Base-by-base conservation (phyloP, 2,113 vertebrate species). In the Prunella himalayana region DNA sequence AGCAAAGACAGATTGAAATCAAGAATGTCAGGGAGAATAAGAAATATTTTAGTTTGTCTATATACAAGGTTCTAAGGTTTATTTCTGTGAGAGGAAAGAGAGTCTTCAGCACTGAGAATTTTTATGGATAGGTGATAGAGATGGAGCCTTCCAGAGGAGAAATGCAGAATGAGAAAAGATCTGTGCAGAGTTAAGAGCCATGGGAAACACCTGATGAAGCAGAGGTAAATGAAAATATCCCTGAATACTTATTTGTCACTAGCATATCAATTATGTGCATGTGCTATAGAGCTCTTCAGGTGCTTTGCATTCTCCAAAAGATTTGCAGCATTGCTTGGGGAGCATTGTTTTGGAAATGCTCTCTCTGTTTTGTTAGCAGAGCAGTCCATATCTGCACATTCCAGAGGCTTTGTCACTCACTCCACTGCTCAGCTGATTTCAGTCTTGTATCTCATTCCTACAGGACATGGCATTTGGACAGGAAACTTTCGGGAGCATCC, bases 391-490 rank as follows among this genome's bases (percentile, higher is more conserved):
- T 15, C 65, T 79, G n/a, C 53, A 49, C 25, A 15, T 65, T 61
- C 44, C 57, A 87, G 47, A 28, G 49, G 22, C 22, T 60, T 75
- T 64, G 37, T 60, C 85, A 11, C 33, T 71, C 22, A 4, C 45
- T 66, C 60, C 51, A 7, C 25, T 70, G 51, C 24, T 77, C 56
- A 39, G 23, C 22, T 0, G 2, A 41, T 70, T 82, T 59, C 80
- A 81, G 0, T 47, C 39, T 50, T 41, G 30, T 83, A 2, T 61
- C 14, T 84, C 30, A 9, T 82, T 94, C 97, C 53, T 90, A 49
- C 97, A 99, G 99, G 99, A 70, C 98, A 99, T 69, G 95, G 95
- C 70, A 94, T 98, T 92, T 99, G 99, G 99, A 96, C 98, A 57
- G 42, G 95, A 83, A 97, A 59, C 13, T 98, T 99, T 78, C 53